Evolutionary conservation across 2,888 invertebrate species (phyloP), one percentile per base, ranked within the genome.

Genomic region (Carpatolechia fugitivella): DNA sequence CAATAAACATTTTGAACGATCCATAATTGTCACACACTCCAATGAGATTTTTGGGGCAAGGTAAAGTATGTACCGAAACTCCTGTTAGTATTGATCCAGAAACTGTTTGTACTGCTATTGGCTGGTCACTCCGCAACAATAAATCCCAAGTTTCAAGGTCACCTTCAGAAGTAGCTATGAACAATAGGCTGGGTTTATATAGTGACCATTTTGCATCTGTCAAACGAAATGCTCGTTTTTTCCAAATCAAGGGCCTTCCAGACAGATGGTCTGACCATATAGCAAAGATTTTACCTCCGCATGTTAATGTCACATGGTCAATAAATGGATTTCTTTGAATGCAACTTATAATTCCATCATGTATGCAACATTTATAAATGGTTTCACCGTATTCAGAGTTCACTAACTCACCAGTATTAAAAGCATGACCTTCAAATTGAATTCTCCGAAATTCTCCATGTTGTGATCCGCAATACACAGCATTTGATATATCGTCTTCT

Each of bases 91-190:
- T 91, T 6, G 90, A 90, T 1, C 94, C 93, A 2, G 95, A 94
- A 14, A 94, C 80, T 56, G 91, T 93, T 73, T 95, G 93, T 0
- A 91, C 88, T 54, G 94, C 91, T 57, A 92, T 92, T 0, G 95
- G 92, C 60, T 92, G 91, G 64, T 96, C 94, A 61, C 94, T 94
- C 70, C 92, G 91, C 48, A 93, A 82, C 56, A 94, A 79, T 55
- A 97, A 82, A 82, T 96, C 95, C 97, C 97, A 97, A 10, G 94
- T 92, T 80, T 97, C 96, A 11, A 96, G 84, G 56, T 91, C 92
- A 1, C 97, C 97, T 82, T 96, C 95, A 20, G 89, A 90, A 16
- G 94, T 93, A 0, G 93, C 91, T 54, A 97, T 78, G 70, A 94
- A 94, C 56, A 97, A 84, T 48, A 95, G 91, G 49, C 93, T 93